phyloP scores from a whole-genome alignment of 2,888 invertebrate species.

The Noctua fimbriata region DNA sequence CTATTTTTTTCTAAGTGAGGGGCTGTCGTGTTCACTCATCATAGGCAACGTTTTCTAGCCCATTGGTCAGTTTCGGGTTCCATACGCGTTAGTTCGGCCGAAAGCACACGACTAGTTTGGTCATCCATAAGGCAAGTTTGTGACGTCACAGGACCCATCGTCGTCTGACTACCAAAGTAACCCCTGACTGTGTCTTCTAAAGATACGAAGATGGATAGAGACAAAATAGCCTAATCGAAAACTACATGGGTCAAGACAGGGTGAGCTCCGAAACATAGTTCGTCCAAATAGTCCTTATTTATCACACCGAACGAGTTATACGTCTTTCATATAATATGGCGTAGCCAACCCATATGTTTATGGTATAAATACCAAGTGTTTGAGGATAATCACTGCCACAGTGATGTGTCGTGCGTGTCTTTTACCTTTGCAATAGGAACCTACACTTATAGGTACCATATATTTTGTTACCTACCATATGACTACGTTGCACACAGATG shows the following conservation, averaged over 20 bases:
- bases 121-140: constrained; percentile 4
- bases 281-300: constrained; percentile 20
- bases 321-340: background rate
- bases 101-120: constrained; percentile 22
- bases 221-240: constrained; percentile 17
- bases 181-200: constrained; percentile 3
- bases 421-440: background rate
- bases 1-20: background rate
- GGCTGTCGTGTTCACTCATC: background rate
- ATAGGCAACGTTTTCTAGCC: constrained; percentile 12
- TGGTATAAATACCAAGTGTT: background rate
- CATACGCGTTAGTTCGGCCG: constrained; percentile 27
- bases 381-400: background rate
- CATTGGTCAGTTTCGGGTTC: constrained; percentile 30
- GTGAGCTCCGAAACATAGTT: constrained; percentile 18
- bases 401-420: background rate
- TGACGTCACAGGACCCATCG: constrained; percentile 3
- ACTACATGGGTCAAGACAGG: constrained; percentile 13
- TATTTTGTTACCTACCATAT: background rate
- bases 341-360: constrained; percentile 2
- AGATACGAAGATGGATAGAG: constrained; percentile 30
- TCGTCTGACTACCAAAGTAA: background rate
- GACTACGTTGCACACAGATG: background rate
- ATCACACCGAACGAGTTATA: constrained; percentile 16
- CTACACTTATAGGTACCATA: background rate